A percentile compares a stretch with the other conserved stretches of the same genome.
Conservation (phyloP, 2,113 vertebrate species). For the Apteryx mantelli region DNA sequence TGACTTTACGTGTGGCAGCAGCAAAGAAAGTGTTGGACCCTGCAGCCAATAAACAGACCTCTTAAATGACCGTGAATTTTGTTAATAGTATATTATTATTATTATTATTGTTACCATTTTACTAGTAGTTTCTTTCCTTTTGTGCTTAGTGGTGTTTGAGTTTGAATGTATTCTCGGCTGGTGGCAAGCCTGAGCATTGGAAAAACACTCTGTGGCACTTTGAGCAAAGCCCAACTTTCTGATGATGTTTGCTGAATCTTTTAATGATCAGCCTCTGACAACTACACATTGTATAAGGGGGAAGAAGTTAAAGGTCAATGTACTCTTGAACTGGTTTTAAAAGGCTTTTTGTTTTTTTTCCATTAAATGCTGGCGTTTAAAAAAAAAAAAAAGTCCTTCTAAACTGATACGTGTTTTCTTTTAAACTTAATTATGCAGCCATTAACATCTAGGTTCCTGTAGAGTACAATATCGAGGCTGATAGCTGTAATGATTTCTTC, state of each 20-base stretch:
- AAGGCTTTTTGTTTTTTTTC: background rate
- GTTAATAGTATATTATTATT: background rate
- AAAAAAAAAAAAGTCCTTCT: background rate
- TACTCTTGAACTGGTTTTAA: background rate
- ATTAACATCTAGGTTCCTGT: background rate
- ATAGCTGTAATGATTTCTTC: background rate
- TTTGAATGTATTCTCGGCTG: background rate
- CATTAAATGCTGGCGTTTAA: background rate
- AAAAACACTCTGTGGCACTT: accelerated
- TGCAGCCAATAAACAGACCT: slow-evolving; percentile 69
- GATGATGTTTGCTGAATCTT: background rate
- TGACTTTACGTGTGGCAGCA: slow-evolving; percentile 27
- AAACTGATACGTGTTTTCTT: background rate
- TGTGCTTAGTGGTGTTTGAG: background rate
- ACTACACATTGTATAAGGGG: background rate
- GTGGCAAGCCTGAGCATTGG: background rate
- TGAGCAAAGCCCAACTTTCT: background rate
- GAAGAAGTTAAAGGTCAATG: background rate
- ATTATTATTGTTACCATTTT: background rate
- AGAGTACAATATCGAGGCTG: background rate
- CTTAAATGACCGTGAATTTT: background rate
- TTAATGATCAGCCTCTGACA: background rate
- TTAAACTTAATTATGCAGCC: background rate
- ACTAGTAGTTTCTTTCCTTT: background rate
- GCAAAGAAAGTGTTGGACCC: slow-evolving; percentile 22